Evolutionary conservation across 1,140 invertebrate species (phyloP), one percentile per base, ranked within the genome.

Genomic region (Ceratina japonica): DNA sequence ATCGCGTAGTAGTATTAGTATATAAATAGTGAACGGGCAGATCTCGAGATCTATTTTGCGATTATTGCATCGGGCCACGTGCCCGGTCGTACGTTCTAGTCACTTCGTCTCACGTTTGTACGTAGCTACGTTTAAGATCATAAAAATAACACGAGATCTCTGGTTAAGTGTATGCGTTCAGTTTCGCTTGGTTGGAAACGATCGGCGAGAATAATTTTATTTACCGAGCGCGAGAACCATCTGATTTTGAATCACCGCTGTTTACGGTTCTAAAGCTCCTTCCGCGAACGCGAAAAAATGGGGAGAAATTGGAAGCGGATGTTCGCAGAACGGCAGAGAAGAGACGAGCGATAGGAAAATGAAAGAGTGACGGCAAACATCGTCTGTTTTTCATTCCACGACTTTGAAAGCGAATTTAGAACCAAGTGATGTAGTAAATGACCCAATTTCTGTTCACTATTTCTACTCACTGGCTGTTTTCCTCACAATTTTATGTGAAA

Each of bases 41-140:
- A 59, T 7, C 64, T 37, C 61, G 80, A 64, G 64, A 83, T 75
- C 83, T 83, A 84, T 83, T 84, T 83, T 80, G 72, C 75, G 74
- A 59, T 66, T 65, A 52, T 49, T 54, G 78, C 31, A 31, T 58
- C 49, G 51, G 13, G 44, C n/a, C 79, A 72, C 56, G 72, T 77
- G 68, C 20, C 44, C 37, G 44, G 31, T 66, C 73, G 51, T 78
- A 81, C 16, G 31, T 81, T 69, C 64, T 69, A 56, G 31, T 3
- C 24, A 54, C 12, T 56, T 59, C 20, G 37, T 12, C 49, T 13
- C 51, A 3, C 10, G 16, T 37, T 10, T 10, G 61, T 63, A 4
- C 4, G 27, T 31, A 31, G 61, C 5, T 51, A 51, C 22, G 58
- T 5, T 49, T 37, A 18, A 52, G 56, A 22, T 65, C 22, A 66